Evolutionary conservation across 1,140 invertebrate species (phyloP), one percentile per base, ranked within the genome.

Genomic region (Drosophila obscura): DNA sequence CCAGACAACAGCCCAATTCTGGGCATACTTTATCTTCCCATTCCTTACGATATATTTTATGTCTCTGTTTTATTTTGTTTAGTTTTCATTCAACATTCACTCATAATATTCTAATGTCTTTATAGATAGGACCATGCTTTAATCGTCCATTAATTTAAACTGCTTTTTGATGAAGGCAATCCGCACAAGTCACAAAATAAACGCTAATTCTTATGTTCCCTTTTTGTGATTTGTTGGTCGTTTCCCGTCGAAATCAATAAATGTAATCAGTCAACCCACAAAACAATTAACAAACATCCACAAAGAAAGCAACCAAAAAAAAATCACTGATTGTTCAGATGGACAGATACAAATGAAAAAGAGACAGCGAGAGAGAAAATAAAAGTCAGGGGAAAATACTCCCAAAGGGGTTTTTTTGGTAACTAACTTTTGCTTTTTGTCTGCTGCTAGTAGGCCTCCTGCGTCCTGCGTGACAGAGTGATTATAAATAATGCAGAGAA

Each of bases 401-500:
- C 50, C 45, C 39, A 16, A 63, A 56, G 60, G 71, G 43, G 39
- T 67, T 55, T 44, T 60, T 26, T 44, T 13, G 44, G 50, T 62
- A 74, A 62, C 57, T 71, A 69, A 71, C 57, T 67, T 64, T 41
- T 48, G 62, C 8, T 9, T 31, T 31, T 31, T 31, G 31, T 31
- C 31, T 31, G 31, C 60, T 62, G 19, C 53, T 39, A 39, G 58
- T 39, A 39, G 58, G 45, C 63, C 66, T 57, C 48, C 50, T 13
- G 26, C 43, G 11, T 24, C 24, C 58, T 65, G 74, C 72, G 80
- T 80, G 80, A 66, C 72, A 48, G 59, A 53, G 56, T 52, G 67
- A 82, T 83, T 80, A 88, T 87, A 88, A 88, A 87, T 87, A 88
- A 87, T 88, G 65, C 58, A 88, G 39, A 41, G 59, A 52, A 79